Conservation (phyloP, 2,113 vertebrate species). For the Atlantisia rogersi region DNA sequence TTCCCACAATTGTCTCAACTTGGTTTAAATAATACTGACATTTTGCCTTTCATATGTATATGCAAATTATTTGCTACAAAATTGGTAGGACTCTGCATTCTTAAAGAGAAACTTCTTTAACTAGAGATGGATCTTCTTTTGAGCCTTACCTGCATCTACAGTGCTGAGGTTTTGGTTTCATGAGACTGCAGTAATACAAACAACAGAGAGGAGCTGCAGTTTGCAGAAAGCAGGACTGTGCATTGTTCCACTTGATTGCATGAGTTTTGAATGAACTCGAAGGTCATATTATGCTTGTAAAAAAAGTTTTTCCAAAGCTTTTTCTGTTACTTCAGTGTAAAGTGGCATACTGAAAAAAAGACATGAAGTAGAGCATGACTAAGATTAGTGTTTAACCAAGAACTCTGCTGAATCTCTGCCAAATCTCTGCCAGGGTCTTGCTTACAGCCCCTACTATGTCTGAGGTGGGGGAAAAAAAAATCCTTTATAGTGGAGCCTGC, state of each 20-base stretch:
- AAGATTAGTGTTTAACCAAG: neutral
- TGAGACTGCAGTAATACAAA: neutral
- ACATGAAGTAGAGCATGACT: neutral
- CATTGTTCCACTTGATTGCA: neutral
- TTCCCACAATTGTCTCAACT: neutral
- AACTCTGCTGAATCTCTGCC: neutral
- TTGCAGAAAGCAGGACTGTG: neutral
- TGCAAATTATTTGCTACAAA: neutral
- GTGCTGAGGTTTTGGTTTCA: neutral
- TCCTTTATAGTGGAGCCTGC: neutral
- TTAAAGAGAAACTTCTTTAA: neutral
- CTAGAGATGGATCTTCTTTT: neutral
- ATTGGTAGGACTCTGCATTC: neutral
- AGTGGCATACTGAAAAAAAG: neutral
- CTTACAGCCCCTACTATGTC: neutral
- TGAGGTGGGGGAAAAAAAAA: neutral
- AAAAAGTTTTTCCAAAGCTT: neutral
- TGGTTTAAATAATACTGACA: neutral
- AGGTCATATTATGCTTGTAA: accelerated
- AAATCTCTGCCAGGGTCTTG: neutral
- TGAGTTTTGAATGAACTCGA: neutral
- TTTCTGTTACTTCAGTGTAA: neutral
- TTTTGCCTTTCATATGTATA: neutral
- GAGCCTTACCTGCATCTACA: neutral
- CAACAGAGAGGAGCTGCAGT: neutral